A percentile compares a stretch with the other conserved stretches of the same genome.
Conservation (phyloP, 2,113 vertebrate species). For the Callochromis pleurospilus region DNA sequence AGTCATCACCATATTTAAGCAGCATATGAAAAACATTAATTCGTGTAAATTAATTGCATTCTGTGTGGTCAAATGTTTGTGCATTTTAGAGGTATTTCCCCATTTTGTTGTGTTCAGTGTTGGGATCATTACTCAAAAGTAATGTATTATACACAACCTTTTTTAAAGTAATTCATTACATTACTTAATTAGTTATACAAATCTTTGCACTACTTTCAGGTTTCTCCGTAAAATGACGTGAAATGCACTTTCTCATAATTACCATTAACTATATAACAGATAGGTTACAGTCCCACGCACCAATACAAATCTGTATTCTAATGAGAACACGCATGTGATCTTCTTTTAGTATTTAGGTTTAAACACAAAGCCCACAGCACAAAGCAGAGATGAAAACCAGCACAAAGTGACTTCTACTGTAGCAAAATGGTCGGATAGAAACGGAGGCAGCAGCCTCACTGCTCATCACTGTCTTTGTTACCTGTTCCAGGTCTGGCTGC, state of each 20-base stretch:
- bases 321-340: rapidly evolving
- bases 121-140: background rate
- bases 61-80: background rate
- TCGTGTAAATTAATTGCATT: background rate
- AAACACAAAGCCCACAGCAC: background rate
- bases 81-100: background rate
- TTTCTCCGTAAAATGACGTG: rapidly evolving
- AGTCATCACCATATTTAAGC: background rate
- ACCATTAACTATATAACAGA: background rate
- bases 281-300: background rate
- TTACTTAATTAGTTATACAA: background rate
- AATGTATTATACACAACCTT: background rate
- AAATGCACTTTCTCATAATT: background rate
- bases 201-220: rapidly evolving
- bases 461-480: background rate
- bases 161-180: background rate
- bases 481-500: background rate
- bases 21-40: background rate
- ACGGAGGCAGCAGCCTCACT: background rate
- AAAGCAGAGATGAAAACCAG: background rate
- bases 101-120: background rate
- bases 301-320: background rate
- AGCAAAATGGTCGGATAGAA: background rate
- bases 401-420: background rate
- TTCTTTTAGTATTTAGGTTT: background rate